Evolutionary conservation across 2,888 invertebrate genomes (phyloP), one percentile per base, ranked within the genome.

Genomic region (Neoitamus cyanurus): DNA sequence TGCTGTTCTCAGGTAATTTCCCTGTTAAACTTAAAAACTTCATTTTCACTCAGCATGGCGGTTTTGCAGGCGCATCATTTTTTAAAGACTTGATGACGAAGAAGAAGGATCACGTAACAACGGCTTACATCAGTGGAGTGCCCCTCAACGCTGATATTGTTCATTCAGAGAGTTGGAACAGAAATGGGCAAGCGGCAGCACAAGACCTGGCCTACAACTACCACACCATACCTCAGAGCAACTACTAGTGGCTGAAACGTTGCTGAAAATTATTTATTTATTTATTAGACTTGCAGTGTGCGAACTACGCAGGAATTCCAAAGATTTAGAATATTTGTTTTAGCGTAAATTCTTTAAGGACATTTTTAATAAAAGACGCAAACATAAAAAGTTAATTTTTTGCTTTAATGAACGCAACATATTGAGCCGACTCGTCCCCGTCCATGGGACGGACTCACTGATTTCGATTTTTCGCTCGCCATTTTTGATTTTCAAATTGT

Each of bases 1-100:
- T 95, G 86, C 90, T 94, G 46, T 91, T 95, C 48, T 93, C 94
- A 30, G 93, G 93, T 92, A 87, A 88, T 68, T 80, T 80, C 34
- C 9, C 20, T 30, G 7, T 30, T 48, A 69, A 69, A 2, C 25
- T 20, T 7, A 77, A 15, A n/a, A 28, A 77, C 37, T n/a, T 13
- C 4, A 42, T n/a, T n/a, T 42, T 13, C 4, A n/a, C 4, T 42
- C 0, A 42, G 4, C 5, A 46, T 77, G 7, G 9, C 9, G n/a
- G 1, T 46, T n/a, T 73, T 86, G 2, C 48, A 91, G 91, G 92
- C 87, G 89, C 91, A 84, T 89, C 90, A 86, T 90, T 91, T 89
- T 90, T 91, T 88, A 91, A 91, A 88, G 91, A 91, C 87, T 88
- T 91, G 86, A 87, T 91, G 88, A 89, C 89, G 85, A 91, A 91